A percentile compares a stretch with the other conserved stretches of the same genome.
Conservation (phyloP, 2,888 invertebrate species). For the Pharmacophagus antenor region DNA sequence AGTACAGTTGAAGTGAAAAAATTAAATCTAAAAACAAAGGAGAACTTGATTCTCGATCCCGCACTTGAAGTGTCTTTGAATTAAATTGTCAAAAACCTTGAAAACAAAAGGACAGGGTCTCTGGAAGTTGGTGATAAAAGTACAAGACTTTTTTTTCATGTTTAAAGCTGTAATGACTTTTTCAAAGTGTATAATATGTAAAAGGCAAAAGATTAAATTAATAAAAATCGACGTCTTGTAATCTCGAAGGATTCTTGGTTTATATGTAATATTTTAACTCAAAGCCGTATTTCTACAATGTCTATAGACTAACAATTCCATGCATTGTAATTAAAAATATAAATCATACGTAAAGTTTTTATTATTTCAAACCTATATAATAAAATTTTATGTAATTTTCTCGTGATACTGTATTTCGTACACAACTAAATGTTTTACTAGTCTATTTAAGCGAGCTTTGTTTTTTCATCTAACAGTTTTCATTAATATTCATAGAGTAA, state of each 20-base stretch:
- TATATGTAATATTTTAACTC: background rate
- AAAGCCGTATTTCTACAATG: too few species aligned
- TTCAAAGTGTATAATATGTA: constrained; percentile 1
- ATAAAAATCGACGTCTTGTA: constrained; percentile 37
- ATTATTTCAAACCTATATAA: too few species aligned
- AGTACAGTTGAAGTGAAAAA: constrained; percentile 24
- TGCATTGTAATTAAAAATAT: too few species aligned
- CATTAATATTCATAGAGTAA: too few species aligned
- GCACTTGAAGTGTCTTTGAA: constrained; percentile 28
- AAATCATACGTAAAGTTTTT: too few species aligned
- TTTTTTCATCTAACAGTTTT: too few species aligned
- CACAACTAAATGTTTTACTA: too few species aligned
- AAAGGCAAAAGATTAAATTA: constrained; percentile 3
- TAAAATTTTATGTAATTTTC: too few species aligned
- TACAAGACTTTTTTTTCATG: constrained; percentile 18
- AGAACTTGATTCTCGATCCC: constrained; percentile 28
- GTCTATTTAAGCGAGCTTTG: too few species aligned
- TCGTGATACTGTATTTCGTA: too few species aligned
- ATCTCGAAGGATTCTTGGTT: background rate
- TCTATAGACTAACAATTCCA: too few species aligned
- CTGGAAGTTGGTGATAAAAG: constrained; percentile 28
- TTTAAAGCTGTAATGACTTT: constrained; percentile 7
- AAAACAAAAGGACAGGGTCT: constrained; percentile 25
- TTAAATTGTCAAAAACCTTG: constrained; percentile 29
- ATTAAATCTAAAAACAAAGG: constrained; percentile 29